A percentile compares a stretch with the other conserved stretches of the same genome.
Conservation (phyloP, 2,797 vertebrate species). For the Pangasius djambal region DNA sequence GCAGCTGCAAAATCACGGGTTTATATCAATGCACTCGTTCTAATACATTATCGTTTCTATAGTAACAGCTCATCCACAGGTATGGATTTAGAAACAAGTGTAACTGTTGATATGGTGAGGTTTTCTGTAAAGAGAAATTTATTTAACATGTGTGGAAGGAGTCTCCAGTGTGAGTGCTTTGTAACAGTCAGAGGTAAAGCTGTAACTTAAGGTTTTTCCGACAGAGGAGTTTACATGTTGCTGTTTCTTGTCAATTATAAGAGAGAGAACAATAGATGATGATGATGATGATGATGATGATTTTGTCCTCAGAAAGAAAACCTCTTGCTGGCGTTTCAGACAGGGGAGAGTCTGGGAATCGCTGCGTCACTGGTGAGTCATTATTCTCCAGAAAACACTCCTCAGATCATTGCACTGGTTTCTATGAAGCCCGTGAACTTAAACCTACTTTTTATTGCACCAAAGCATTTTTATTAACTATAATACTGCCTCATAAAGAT, state of each 20-base stretch:
- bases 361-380: conserved; percentile 72
- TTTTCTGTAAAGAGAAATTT: background rate
- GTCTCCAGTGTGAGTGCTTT: background rate
- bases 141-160: background rate
- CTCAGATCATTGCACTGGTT: background rate
- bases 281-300: conserved; percentile 5
- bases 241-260: background rate
- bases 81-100: background rate
- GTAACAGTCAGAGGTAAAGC: background rate
- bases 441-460: background rate
- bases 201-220: background rate
- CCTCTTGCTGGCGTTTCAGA: conserved; percentile 80
- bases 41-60: background rate
- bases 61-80: background rate
- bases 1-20: background rate
- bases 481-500: background rate
- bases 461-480: background rate
- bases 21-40: background rate
- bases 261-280: background rate
- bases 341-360: conserved; percentile 77
- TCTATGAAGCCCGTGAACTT: background rate
- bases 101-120: background rate
- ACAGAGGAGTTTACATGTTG: background rate
- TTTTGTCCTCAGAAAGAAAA: conserved; percentile 74
- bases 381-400: background rate